Percentiles rank a stretch among this genome's conserved stretches.
Evolutionary conservation across 2,888 invertebrate genomes (phyloP).

Genomic region (Phania funesta): DNA sequence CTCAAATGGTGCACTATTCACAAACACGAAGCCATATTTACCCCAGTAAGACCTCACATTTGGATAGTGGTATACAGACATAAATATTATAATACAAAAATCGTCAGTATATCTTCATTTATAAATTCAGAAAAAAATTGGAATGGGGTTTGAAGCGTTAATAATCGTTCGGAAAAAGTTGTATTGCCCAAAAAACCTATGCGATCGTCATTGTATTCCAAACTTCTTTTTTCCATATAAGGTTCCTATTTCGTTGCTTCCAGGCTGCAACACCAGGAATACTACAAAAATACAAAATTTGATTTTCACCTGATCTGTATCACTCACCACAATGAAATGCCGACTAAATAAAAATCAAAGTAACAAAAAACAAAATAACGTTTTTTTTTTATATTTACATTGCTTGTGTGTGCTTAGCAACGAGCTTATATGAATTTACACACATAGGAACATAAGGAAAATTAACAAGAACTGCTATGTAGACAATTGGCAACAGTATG

Average conservation of each 20-base stretch:
- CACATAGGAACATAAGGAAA: no score
- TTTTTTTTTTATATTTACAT: no score
- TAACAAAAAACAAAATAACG: no score
- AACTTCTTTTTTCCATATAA: neutral
- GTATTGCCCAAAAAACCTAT: neutral
- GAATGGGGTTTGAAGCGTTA: neutral
- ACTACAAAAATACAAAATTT: no score
- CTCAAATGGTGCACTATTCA: conserved; percentile 12
- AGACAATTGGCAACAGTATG: no score
- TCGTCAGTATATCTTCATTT: neutral
- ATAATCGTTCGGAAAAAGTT: neutral
- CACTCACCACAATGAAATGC: no score
- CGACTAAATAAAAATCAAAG: no score
- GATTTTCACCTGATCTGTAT: no score
- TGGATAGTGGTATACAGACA: neutral
- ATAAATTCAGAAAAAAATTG: neutral
- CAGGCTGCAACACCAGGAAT: neutral
- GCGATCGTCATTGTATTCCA: neutral
- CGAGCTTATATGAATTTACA: no score
- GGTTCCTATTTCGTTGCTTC: neutral
- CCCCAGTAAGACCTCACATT: no score
- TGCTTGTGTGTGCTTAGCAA: no score
- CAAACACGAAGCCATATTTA: neutral
- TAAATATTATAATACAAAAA: neutral
- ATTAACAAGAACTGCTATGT: no score